These are phyloP conservation scores for Disparrhopalites patrizii DNA, from an alignment of 2,888 invertebrate species.

Conservation along the genomic window DNA sequence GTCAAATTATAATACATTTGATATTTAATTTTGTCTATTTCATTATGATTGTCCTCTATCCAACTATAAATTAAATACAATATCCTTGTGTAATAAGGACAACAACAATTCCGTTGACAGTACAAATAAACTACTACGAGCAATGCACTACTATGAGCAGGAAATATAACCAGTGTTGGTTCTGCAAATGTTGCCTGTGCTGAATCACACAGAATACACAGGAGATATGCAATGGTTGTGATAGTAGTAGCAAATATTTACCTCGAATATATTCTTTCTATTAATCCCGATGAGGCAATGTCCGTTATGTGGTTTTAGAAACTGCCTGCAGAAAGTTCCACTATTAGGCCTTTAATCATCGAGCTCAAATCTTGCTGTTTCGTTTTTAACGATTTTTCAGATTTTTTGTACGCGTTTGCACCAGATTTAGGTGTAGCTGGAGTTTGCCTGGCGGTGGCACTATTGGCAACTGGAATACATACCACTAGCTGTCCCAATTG, in stretches of 20 bases:
- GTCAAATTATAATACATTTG: slow-evolving; percentile 25
- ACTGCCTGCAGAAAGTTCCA: slow-evolving; percentile 82
- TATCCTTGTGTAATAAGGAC: no score
- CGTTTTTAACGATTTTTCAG: slow-evolving; percentile 15
- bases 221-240: no score
- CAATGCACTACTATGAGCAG: no score
- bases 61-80: no score
- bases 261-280: slow-evolving; percentile 65
- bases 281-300: slow-evolving; percentile 87
- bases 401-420: neutral
- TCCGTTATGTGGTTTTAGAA: slow-evolving; percentile 90
- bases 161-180: no score
- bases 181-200: no score
- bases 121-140: no score
- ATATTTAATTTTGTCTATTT: slow-evolving; percentile 13
- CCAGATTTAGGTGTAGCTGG: slow-evolving; percentile 1
- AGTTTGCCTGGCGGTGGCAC: slow-evolving; percentile 18
- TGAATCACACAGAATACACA: no score
- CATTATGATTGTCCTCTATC: no score
- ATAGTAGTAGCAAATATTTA: no score
- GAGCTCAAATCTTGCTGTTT: slow-evolving; percentile 70
- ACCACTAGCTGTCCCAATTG: neutral
- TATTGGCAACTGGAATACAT: no score
- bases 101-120: no score
- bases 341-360: slow-evolving; percentile 80